These are phyloP conservation scores for Campopleginae sp. DNA, from an alignment of 2,888 invertebrate genomes.

Conservation along the genomic window DNA sequence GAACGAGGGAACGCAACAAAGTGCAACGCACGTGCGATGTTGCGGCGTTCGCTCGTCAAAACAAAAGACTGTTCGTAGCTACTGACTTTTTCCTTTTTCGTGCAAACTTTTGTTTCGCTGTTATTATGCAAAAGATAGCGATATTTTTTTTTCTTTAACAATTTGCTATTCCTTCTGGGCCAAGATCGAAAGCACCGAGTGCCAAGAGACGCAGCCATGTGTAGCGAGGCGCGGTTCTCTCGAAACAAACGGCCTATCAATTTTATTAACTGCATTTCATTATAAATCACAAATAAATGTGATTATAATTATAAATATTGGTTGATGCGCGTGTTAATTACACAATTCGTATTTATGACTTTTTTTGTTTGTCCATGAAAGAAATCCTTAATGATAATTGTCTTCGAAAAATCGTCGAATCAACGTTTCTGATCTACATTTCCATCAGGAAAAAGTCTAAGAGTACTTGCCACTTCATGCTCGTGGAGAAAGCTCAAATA, in stretches of 20 bases:
- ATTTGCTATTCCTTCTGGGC: not conserved
- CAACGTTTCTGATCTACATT: not conserved
- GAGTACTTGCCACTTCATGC: slow-evolving; percentile 1
- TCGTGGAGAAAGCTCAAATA: not conserved
- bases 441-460: not conserved
- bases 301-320: not conserved
- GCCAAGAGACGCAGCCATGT: slow-evolving; percentile 37
- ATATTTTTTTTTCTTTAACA: slow-evolving; percentile 13
- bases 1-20: slow-evolving; percentile 33
- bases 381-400: not conserved
- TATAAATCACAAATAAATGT: slow-evolving; percentile 18
- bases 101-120: not conserved
- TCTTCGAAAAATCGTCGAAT: not conserved
- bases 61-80: not conserved
- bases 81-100: not conserved
- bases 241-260: slow-evolving; percentile 13
- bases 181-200: slow-evolving; percentile 45
- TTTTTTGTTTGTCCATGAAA: not conserved
- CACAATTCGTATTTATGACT: not conserved
- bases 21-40: slow-evolving; percentile 57
- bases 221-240: slow-evolving; percentile 38
- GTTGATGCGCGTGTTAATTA: not conserved
- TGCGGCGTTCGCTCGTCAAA: slow-evolving; percentile 6
- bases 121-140: not conserved
- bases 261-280: slow-evolving; percentile 8